Conservation (phyloP, 1,140 invertebrate species). For the Steinernema khuongi region DNA sequence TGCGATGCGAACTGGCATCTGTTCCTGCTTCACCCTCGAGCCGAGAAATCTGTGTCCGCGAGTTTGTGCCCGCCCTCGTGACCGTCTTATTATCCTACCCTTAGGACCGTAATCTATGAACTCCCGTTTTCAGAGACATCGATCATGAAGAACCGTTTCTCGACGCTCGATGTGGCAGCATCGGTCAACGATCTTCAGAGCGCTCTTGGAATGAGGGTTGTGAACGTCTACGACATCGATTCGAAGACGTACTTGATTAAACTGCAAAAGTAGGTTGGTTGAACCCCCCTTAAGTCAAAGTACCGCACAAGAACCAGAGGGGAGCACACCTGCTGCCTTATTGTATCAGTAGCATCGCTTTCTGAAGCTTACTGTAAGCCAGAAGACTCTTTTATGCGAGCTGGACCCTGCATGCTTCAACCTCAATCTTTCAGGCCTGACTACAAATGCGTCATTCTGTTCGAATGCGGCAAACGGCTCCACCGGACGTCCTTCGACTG, state of each 20-base stretch:
- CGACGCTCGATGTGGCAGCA: slow-evolving; percentile 81
- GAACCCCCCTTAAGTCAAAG: too few relatives aligned
- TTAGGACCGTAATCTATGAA: neutral
- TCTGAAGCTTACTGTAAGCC: too few relatives aligned
- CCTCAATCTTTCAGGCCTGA: slow-evolving; percentile 60
- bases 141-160: slow-evolving; percentile 83
- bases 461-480: slow-evolving; percentile 88
- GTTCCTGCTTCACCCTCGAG: too few relatives aligned
- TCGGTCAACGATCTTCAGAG: slow-evolving; percentile 76
- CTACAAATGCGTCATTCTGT: slow-evolving; percentile 76
- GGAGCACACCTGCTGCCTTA: slow-evolving; percentile 59
- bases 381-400: too few relatives aligned
- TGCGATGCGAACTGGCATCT: too few relatives aligned
- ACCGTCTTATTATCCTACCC: neutral
- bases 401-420: too few relatives aligned
- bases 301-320: too few relatives aligned
- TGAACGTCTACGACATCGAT: slow-evolving; percentile 95
- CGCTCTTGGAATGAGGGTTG: slow-evolving; percentile 81
- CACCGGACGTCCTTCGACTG: slow-evolving; percentile 93
- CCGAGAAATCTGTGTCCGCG: neutral
- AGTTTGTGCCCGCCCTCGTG: neutral
- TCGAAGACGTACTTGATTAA: slow-evolving; percentile 90
- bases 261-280: slow-evolving; percentile 65
- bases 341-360: slow-evolving; percentile 39
- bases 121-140: neutral